Base-by-base conservation (phyloP, 2,888 invertebrate genomes). In the Dicyrtoma fusca region DNA sequence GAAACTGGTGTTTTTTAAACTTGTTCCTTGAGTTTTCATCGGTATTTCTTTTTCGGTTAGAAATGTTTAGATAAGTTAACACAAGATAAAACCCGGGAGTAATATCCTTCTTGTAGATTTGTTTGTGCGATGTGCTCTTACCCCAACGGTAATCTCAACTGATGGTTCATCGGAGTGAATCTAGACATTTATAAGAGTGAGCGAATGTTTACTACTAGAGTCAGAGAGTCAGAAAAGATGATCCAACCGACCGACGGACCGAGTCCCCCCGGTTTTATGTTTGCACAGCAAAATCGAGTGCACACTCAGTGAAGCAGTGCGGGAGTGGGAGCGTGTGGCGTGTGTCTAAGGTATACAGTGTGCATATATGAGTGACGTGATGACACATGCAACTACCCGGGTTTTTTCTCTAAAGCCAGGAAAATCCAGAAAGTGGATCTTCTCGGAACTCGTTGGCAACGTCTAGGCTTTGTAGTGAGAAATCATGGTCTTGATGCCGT, bases 371-470 rank as follows among this genome's bases (percentile, higher is more conserved):
- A 34, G 34, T 34, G 34, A 34, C 34, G 34, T 34, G 68, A 59
- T 68, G 68, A 68, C 68, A 68, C 68, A 68, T 68, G 19, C 53
- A 49, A 65, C 34, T 65, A 45, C 68, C 57, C 68, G 68, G 68
- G 26, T 53, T 34, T 65, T 61, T 55, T 55, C 34, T 66, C 34
- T n/a, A 34, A 3, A 49, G 45, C 55, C 19, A 61, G 61, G 61
- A 34, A 61, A 61, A 61, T 5, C 61, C 55, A 57, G 44, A 62
- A 23, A 65, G 13, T 51, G 51, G 65, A 44, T 44, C 6, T 68
- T 68, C 68, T 42, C 42, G 57, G 68, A 68, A 68, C 57, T 68
- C 68, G 44, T 59, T 68, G 68, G 68, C 68, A 68, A 13, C 34
- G 17, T 23, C 17, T 55, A 11, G 8, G 21, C 42, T 21, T 42